Evolutionary conservation across 2,113 vertebrate species (phyloP).

Genomic region (Mirounga angustirostris): DNA sequence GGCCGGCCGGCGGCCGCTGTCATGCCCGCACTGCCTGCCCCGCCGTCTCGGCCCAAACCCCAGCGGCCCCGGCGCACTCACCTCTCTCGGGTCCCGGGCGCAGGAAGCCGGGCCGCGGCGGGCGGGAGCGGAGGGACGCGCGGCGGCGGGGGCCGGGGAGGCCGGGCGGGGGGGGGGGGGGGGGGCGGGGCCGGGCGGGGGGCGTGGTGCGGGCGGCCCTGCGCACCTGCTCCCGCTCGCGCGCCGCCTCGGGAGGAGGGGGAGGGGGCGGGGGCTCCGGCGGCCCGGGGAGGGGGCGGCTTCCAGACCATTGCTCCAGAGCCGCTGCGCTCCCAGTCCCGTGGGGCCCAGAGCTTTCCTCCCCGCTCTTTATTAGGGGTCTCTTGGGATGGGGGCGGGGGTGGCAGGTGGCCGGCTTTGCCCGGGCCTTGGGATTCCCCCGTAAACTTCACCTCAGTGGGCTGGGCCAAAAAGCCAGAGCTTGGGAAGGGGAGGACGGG

Average conservation of each 20-base stretch:
- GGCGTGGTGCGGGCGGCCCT: background rate
- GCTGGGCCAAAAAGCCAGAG: background rate
- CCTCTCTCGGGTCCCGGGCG: background rate
- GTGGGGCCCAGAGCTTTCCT: no score
- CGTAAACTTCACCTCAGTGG: background rate
- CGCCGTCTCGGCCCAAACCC: background rate
- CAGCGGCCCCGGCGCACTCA: background rate
- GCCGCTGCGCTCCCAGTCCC: background rate
- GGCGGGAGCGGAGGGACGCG: no score
- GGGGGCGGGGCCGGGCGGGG: background rate
- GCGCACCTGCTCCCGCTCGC: background rate
- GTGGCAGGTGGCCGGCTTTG: background rate
- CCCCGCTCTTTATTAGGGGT: background rate
- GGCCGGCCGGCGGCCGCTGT: background rate
- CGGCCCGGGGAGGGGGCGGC: background rate
- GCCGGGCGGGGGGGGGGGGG: rapidly evolving
- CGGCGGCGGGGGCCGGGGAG: background rate
- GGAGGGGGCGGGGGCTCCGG: background rate
- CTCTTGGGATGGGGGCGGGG: background rate
- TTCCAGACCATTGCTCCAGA: background rate
- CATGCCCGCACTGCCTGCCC: background rate
- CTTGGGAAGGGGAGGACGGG: background rate
- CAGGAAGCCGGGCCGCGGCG: background rate
- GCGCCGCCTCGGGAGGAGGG: background rate
- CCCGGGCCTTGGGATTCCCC: rapidly evolving